Evolutionary conservation across 2,113 vertebrate species (phyloP), one percentile per base, ranked within the genome.

Genomic region (Sorex araneus): DNA sequence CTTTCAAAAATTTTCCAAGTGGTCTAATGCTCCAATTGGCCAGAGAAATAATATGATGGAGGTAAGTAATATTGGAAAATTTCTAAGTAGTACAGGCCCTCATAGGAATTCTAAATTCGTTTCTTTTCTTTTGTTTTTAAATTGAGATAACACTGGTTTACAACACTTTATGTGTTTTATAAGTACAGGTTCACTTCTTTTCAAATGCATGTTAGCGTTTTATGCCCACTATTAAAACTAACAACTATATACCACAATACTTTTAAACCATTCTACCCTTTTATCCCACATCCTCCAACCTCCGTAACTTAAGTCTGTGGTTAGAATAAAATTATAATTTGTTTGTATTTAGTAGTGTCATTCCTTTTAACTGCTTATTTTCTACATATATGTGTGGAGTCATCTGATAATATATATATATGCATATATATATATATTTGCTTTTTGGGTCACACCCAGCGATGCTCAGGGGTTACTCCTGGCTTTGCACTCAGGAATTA

Each of bases 1-100:
- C 88, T 75, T 86, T 34, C 10, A 73, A 60, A 71, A 54, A 60
- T 6, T 25, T 73, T 88, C 83, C 94, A 93, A 90, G 63, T 4
- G 40, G 18, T 15, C 74, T 36, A 50, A 84, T 30, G 50, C 81
- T 75, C 64, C 54, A 28, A 83, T 96, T 71, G 57, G 63, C 76
- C 6, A 30, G 78, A 85, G 66, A 66, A 93, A 80, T 63, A 86
- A 54, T 34, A 82, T 3, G 69, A 76, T 75, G 30, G 88, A 43
- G 85, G 45, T 27, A 18, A 21, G 50, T 70, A 47, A 87, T 70
- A 1, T 0, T 83, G 50, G 66, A 79, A 93, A 78, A 63, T n/a
- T 47, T 77, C 19, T n/a, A 75, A 32, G 36, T 43, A 30, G 1
- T 8, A 3, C 8, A 50, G 4, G 0, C 16, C 30, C 79, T 69